These are phyloP conservation scores for Papilio helenus DNA, from an alignment of 1,140 invertebrate genomes.

Conservation along the genomic window DNA sequence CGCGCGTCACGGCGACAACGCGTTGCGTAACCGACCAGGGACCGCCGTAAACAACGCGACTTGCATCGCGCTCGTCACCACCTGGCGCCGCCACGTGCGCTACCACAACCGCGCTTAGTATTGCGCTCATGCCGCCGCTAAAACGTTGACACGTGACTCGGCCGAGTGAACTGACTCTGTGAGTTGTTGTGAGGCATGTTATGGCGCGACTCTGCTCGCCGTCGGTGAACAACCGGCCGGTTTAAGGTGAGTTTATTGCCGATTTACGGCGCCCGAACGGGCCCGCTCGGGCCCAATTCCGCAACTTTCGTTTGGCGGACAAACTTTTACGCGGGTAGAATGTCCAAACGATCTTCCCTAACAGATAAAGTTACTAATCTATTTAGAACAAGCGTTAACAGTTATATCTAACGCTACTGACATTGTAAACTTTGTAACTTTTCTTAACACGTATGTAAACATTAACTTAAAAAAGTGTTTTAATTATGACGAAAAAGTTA, in stretches of 20 bases:
- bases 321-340: slow-evolving; percentile 66
- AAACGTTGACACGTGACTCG: slow-evolving; percentile 79
- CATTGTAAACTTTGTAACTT: slow-evolving; percentile 8
- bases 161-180: slow-evolving; percentile 73
- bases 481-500: neutral
- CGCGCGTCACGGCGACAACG: slow-evolving; percentile 80
- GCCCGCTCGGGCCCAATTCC: slow-evolving; percentile 58
- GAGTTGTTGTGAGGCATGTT: slow-evolving; percentile 77
- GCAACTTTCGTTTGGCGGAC: slow-evolving; percentile 65
- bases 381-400: slow-evolving; percentile 13
- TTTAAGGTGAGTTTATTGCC: slow-evolving; percentile 82
- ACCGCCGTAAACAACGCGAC: slow-evolving; percentile 79
- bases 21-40: slow-evolving; percentile 80
- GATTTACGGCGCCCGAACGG: slow-evolving; percentile 72
- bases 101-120: slow-evolving; percentile 68
- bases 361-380: slow-evolving; percentile 18
- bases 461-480: neutral
- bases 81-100: slow-evolving; percentile 74
- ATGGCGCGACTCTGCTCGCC: slow-evolving; percentile 75
- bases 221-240: slow-evolving; percentile 75
- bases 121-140: slow-evolving; percentile 76
- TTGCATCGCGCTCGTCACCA: slow-evolving; percentile 57
- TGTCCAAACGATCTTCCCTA: slow-evolving; percentile 43
- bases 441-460: slow-evolving; percentile 1
- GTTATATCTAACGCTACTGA: slow-evolving; percentile 3